Conservation (phyloP, 2,888 invertebrate genomes). For the Baronia brevicornis region DNA sequence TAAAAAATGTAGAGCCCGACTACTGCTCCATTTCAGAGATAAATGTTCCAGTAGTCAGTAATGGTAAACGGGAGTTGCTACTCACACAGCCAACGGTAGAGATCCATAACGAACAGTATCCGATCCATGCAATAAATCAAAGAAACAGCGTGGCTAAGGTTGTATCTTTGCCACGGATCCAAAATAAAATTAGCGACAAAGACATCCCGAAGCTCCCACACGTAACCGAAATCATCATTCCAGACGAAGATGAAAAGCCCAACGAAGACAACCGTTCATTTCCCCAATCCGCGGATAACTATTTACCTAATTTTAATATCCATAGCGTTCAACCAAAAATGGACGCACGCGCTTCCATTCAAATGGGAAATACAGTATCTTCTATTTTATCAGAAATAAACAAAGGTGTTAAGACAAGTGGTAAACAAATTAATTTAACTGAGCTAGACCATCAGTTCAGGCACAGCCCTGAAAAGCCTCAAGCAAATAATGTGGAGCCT, state of each 20-base stretch:
- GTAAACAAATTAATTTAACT: conserved; percentile 61
- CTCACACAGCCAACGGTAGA: conserved; percentile 71
- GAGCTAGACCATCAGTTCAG: conserved; percentile 65
- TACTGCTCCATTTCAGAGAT: conserved; percentile 87
- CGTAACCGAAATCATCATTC: conserved; percentile 83
- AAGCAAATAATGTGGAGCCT: conserved; percentile 38
- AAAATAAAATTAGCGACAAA: conserved; percentile 66
- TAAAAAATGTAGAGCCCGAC: conserved; percentile 78
- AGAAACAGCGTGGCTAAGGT: conserved; percentile 66
- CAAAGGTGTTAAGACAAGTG: conserved; percentile 60
- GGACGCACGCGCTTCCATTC: conserved; percentile 71
- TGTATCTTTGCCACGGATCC: conserved; percentile 59
- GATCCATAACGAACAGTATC: conserved; percentile 69
- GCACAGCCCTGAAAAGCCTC: conserved; percentile 42
- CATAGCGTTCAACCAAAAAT: conserved; percentile 63
- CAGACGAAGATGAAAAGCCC: conserved; percentile 76
- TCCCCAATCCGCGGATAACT: conserved; percentile 51
- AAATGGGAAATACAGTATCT: conserved; percentile 78
- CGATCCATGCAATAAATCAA: conserved; percentile 49
- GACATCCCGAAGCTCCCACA: conserved; percentile 85
- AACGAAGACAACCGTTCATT: conserved; percentile 53
- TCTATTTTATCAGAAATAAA: conserved; percentile 77
- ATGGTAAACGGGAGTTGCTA: conserved; percentile 71
- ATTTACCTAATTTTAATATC: conserved; percentile 56
- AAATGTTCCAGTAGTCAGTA: conserved; percentile 78